Evolutionary conservation across 2,888 invertebrate genomes (phyloP), one percentile per base, ranked within the genome.

Genomic region (Lamellibrachia columna): DNA sequence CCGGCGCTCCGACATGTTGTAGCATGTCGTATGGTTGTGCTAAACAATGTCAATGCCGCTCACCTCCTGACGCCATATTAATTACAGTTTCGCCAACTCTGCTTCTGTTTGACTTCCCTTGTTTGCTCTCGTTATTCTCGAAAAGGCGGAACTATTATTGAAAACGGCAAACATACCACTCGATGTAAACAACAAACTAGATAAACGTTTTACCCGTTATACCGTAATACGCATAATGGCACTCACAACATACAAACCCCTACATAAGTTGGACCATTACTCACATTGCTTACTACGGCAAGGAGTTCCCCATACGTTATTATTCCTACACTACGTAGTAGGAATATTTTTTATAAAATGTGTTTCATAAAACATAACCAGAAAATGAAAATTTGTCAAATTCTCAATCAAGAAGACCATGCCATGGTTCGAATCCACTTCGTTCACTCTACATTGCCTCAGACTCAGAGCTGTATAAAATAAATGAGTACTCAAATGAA

Each of bases 11-110:
- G 75, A 15, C 75, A 3, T 75, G 60, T 55, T 9, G 75, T 75
- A 22, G 75, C 40, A 40, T 75, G 15, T 22, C 15, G 75, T 75
- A 22, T 75, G 22, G 22, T 22, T 75, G 75, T 75, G 75, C n/a
- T 11, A 22, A 75, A 75, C 75, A 75, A 3, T 75, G 75, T 22
- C 22, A 75, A 75, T 22, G 75, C 22, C n/a, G 22, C 75, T 75
- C 75, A 75, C 75, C 75, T 75, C 75, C n/a, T 15, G 75, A 75
- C 75, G 75, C 75, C 75, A 75, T 75, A 15, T 75, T n/a, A 75
- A 3, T 6, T 22, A 40, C 11, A 15, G 15, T 75, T 2, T 75
- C 22, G 75, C 22, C 75, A 75, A 75, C 75, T 75, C 22, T 22
- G 11, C 22, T 11, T 15, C n/a, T 75, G 60, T 60, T 11, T 60